Percentiles rank a stretch among this genome's conserved stretches.
Conservation (phyloP, 1,140 invertebrate genomes). For the Orius insidiosus region DNA sequence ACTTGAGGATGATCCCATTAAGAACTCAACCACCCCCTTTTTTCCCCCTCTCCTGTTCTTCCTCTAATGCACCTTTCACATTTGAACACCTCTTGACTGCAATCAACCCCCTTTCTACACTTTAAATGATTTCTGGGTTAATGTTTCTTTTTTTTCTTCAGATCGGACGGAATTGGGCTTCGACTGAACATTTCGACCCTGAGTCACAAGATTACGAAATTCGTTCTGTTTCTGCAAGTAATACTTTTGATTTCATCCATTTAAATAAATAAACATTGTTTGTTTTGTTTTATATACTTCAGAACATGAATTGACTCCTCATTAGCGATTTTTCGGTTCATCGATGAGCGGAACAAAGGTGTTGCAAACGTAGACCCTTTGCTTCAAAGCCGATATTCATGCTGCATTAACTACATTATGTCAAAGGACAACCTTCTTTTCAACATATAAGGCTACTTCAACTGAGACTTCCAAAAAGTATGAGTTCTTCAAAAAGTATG, state of each 20-base stretch:
- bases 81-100: too few relatives aligned
- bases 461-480: too few relatives aligned
- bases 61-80: too few relatives aligned
- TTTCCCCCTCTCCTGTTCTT: too few relatives aligned
- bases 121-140: too few relatives aligned
- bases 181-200: conserved; percentile 27
- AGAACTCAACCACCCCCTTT: too few relatives aligned
- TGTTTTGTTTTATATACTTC: conserved; percentile 18
- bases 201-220: conserved; percentile 23
- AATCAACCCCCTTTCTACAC: background rate
- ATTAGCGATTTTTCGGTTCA: conserved; percentile 31
- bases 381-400: conserved; percentile 8
- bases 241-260: background rate
- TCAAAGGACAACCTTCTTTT: conserved; percentile 12
- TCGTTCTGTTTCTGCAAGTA: conserved; percentile 30
- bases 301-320: conserved; percentile 37
- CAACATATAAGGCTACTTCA: conserved; percentile 9
- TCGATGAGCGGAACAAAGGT: conserved; percentile 17
- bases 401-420: conserved; percentile 14
- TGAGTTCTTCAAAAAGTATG: too few relatives aligned
- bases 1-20: conserved; percentile 1
- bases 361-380: background rate
- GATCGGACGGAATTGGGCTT: conserved; percentile 32
- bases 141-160: conserved; percentile 22
- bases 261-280: background rate